phyloP scores from a whole-genome alignment of 2,113 vertebrate species.

The Pituophis catenifer region DNA sequence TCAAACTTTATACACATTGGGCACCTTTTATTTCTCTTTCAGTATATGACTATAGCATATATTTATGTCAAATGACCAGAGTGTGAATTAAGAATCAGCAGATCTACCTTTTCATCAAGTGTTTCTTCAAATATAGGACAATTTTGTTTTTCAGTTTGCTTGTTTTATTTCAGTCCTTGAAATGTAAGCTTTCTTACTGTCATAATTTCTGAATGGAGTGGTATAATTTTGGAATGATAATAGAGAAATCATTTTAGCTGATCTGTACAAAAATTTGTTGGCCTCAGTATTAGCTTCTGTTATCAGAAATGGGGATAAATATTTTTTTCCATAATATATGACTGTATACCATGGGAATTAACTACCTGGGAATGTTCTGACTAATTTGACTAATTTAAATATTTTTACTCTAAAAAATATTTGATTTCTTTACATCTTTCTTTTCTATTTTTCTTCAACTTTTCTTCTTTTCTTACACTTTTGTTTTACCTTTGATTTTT shows the following conservation, averaged over 20 bases:
- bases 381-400: neutral
- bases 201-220: neutral
- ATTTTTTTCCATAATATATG: neutral
- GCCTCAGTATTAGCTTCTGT: neutral
- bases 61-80: neutral
- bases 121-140: neutral
- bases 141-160: neutral
- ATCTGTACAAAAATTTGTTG: neutral
- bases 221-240: neutral
- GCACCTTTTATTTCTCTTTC: neutral
- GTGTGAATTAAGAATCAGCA: neutral
- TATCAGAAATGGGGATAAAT: neutral
- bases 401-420: neutral
- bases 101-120: neutral
- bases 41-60: neutral
- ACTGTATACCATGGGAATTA: neutral
- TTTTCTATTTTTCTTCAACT: neutral
- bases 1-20: neutral
- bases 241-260: neutral
- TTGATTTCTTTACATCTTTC: neutral
- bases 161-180: neutral
- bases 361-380: neutral
- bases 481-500: neutral
- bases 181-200: neutral
- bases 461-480: neutral